These are phyloP conservation scores for Atrina japonica DNA, from an alignment of 2,888 invertebrate genomes.

Conservation along the genomic window DNA sequence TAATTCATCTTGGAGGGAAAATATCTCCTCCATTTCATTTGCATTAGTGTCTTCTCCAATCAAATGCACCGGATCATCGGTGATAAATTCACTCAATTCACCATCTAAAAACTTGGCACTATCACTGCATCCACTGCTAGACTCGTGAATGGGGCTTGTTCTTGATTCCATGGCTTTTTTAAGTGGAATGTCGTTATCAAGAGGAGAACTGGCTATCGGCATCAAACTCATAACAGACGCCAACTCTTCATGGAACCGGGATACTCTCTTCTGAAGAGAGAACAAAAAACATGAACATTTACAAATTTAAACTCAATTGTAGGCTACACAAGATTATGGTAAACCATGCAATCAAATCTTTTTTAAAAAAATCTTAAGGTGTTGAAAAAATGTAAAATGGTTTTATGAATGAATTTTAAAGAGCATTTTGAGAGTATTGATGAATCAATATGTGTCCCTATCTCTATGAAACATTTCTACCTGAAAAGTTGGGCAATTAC, in stretches of 20 bases:
- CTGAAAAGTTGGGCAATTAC: no score
- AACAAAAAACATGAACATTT: background rate
- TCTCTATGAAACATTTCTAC: no score
- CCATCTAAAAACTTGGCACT: constrained; percentile 45
- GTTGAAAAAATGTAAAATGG: no score
- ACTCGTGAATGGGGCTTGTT: constrained; percentile 57
- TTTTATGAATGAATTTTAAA: no score
- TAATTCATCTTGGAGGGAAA: constrained; percentile 70
- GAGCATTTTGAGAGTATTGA: no score
- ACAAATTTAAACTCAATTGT: background rate
- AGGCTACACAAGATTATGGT: no score
- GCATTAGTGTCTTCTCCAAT: constrained; percentile 62
- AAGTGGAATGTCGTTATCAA: constrained; percentile 66
- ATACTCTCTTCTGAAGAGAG: constrained; percentile 51
- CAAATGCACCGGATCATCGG: constrained; percentile 58
- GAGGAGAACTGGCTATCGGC: constrained; percentile 77
- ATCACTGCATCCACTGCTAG: constrained; percentile 51
- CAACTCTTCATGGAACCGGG: constrained; percentile 59
- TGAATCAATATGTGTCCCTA: no score
- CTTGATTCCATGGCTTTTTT: constrained; percentile 34
- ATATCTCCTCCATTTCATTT: constrained; percentile 65
- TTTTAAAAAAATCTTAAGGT: no score
- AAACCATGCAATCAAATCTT: no score
- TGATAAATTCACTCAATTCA: constrained; percentile 38
- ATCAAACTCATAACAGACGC: constrained; percentile 66